Evolutionary conservation across 2,888 invertebrate genomes (phyloP), one percentile per base, ranked within the genome.

Genomic region (Drosophila eohydei): DNA sequence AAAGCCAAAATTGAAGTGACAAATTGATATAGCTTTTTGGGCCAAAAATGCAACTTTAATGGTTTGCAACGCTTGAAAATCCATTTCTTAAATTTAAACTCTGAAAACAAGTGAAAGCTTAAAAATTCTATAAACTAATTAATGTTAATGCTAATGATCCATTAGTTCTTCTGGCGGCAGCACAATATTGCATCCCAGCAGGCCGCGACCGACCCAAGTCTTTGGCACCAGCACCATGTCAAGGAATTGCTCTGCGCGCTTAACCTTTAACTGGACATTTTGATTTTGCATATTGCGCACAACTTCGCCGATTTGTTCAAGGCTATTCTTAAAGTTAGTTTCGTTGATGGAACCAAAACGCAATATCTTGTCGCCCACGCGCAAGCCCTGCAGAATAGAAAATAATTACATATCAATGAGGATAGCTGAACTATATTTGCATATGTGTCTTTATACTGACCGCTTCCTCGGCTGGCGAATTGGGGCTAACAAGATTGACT

Each of bases 401-500:
- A 12, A 16, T 3, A 28, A 41, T 12, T 14, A 21, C 41, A 7
- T 2, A 7, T 55, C 34, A 11, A n/a, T n/a, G 1, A 38, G 3
- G 21, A 11, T 14, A n/a, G 4, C 14, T 52, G 0, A 4, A 38
- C n/a, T n/a, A 11, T 1, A 52, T 26, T 28, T 50, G 11, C 9
- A 21, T 21, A 21, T 21, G 21, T 21, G 7, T 9, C 0, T 6
- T 16, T 6, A 2, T 40, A 75, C 95, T 94, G 93, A 97, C 97
- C 57, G 96, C 97, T 79, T 94, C 92, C 88, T 96, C 95, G n/a
- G 98, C 97, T 12, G 98, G 98, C 0, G 97, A 98, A 32, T 95
- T 95, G 52, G 94, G 93, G 52, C 95, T 95, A 7, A 98, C 96
- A 60, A 95, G 92, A 71, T 95, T 96, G 1, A 98, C 95, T 81